These are phyloP conservation scores for Mormyrus proboscirostris DNA, from an alignment of 2,797 vertebrate species.

Conservation along the genomic window DNA sequence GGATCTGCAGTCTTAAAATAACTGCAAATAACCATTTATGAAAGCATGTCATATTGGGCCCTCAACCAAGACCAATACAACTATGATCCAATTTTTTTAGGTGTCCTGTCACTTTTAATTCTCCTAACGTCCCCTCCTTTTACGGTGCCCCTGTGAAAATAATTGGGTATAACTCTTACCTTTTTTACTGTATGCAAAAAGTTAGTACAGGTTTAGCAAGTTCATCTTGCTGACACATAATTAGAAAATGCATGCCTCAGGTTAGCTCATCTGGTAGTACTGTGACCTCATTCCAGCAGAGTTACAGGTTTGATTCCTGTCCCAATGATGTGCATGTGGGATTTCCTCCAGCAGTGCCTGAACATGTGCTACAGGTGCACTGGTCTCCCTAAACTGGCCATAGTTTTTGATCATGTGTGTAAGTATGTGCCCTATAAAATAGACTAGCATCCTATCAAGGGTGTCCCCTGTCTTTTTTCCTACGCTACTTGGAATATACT, in stretches of 20 bases:
- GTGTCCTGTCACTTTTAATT: background rate
- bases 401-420: background rate
- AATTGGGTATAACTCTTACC: background rate
- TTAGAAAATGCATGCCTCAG: background rate
- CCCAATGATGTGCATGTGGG: background rate
- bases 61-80: background rate
- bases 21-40: background rate
- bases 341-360: background rate
- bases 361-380: background rate
- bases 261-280: background rate
- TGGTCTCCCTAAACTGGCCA: background rate
- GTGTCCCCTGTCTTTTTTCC: background rate
- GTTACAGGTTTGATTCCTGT: background rate
- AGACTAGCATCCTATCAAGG: background rate
- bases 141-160: background rate
- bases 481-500: background rate
- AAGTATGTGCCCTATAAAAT: background rate
- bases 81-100: background rate
- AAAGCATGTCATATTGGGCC: background rate
- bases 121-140: background rate
- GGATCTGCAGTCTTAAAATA: conserved; percentile 4
- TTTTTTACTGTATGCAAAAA: background rate
- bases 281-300: background rate
- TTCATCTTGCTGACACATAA: background rate
- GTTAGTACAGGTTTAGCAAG: background rate